Base-by-base conservation (phyloP, 2,113 vertebrate species). In the Cottus gobio region DNA sequence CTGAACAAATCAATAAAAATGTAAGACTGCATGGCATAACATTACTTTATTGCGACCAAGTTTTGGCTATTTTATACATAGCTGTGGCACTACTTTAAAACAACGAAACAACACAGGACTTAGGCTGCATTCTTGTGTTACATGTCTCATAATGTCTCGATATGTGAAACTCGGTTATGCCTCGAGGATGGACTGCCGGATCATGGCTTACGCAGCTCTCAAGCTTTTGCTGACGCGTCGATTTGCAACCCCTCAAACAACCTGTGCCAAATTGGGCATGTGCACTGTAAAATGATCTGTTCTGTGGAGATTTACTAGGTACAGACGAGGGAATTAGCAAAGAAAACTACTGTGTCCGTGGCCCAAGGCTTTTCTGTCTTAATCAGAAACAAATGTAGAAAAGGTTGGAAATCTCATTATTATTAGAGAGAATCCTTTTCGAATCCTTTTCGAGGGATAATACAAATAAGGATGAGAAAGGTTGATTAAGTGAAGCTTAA, bases 331-430 rank as follows among this genome's bases (percentile, higher is more conserved):
- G 83, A 77, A 85, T 78, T 83, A 84, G 60, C 46, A 61, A 69
- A 90, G 83, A 85, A 86, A 87, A 87, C 83, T 87, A 68, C 64
- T 85, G 63, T 61, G 77, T 83, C 62, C 61, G 3, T 56, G 65
- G 20, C 39, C 68, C 71, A 79, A 36, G 62, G 57, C n/a, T 39
- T 82, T 87, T 77, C 73, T 82, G 70, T 71, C 79, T 68, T 89
- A 86, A 92, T 86, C 90, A 80, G 83, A 93, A 90, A 82, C 91
- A 92, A 90, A 91, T 90, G 86, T 37, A 75, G 70, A 77, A 61
- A 76, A 31, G 37, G 66, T 80, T 64, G 78, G 84, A 89, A 92
- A 80, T 74, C 50, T 72, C 54, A 72, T 84, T 80, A 75, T 87
- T 85, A 82, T 83, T 69, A 65, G 74, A 77, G 74, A 82, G 78